Percentiles rank a stretch among this genome's conserved stretches.
Conservation (phyloP, 2,888 invertebrate genomes). For the Drosophila ustulata region DNA sequence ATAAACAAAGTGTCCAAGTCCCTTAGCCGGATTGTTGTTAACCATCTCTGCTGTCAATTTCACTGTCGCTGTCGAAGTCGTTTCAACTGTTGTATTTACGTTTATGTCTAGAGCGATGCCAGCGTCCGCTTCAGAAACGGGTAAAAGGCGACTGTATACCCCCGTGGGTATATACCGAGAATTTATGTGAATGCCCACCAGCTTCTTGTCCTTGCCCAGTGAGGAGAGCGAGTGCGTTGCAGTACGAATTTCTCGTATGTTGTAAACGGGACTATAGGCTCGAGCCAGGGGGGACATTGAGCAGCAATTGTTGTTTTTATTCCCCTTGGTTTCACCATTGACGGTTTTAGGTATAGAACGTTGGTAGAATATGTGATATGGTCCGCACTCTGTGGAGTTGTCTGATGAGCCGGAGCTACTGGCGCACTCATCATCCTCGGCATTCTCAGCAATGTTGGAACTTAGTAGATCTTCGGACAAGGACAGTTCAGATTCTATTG, state of each 20-base stretch:
- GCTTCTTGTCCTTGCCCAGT: slow-evolving; percentile 84
- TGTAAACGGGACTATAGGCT: slow-evolving; percentile 84
- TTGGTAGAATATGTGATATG: slow-evolving; percentile 66
- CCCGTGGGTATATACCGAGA: slow-evolving; percentile 71
- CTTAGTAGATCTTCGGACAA: slow-evolving; percentile 79
- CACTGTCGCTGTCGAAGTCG: too few species aligned
- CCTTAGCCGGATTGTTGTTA: slow-evolving; percentile 84
- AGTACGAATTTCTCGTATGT: slow-evolving; percentile 85
- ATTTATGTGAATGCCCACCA: slow-evolving; percentile 83
- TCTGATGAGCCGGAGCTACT: slow-evolving; percentile 82
- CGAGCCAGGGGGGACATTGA: slow-evolving; percentile 47
- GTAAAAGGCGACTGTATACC: slow-evolving; percentile 60
- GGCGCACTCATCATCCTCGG: slow-evolving; percentile 74
- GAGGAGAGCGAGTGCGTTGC: slow-evolving; percentile 84
- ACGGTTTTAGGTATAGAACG: slow-evolving; percentile 16
- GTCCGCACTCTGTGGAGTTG: slow-evolving; percentile 75
- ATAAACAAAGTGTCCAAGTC: slow-evolving; percentile 85
- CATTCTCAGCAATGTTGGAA: slow-evolving; percentile 72
- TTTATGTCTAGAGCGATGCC: slow-evolving; percentile 56
- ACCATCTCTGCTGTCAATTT: slow-evolving; percentile 83
- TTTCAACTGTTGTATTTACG: slow-evolving; percentile 61
- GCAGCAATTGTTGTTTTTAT: slow-evolving; percentile 2
- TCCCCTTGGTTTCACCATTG: slow-evolving; percentile 11
- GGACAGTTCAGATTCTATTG: slow-evolving; percentile 77
- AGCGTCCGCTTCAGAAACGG: slow-evolving; percentile 56